Evolutionary conservation across 2,113 vertebrate genomes (phyloP), one percentile per base, ranked within the genome.

Genomic region (Zosterops hypoxanthus): DNA sequence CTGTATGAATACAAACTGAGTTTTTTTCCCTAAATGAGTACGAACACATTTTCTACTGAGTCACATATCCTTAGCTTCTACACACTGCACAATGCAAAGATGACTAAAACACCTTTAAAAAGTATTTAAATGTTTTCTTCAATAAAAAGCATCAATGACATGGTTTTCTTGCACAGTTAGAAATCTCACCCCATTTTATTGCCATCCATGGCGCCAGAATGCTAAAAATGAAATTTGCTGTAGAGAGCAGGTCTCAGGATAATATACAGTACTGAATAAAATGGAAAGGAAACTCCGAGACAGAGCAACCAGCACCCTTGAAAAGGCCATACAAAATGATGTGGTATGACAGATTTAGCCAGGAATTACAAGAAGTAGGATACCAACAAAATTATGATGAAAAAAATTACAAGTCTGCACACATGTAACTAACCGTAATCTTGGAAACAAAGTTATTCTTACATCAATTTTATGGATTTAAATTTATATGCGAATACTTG

Each of bases 91-190:
- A 12, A 28, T 87, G 82, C 71, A 75, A 83, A 59, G 78, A 80
- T 57, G 61, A 80, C 39, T 79, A 60, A 91, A 90, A 81, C 80
- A 76, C 34, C 81, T 92, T 89, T 61, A 8, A 61, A 77, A 85
- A 71, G 46, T 76, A 91, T 82, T 76, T 94, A 88, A 90, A 73
- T 88, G 33, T 19, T 78, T 84, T 93, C 77, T 91, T 65, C 75
- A 82, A 78, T 79, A 79, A 70, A 85, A 71, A 66, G 4, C 15
- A 91, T 57, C n/a, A 49, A 6, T 44, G 47, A 26, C 21, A 46
- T 5, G 0, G 41, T 60, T 84, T 84, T 69, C 73, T 82, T 72
- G 25, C 2, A 56, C 25, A 56, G 41, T 53, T 70, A 6, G 50
- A 92, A 91, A 79, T 78, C 20, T 82, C 10, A 4, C n/a, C 19